Evolutionary conservation across 1,140 invertebrate genomes (phyloP).

Genomic region (Zeugodacus cucurbitae): DNA sequence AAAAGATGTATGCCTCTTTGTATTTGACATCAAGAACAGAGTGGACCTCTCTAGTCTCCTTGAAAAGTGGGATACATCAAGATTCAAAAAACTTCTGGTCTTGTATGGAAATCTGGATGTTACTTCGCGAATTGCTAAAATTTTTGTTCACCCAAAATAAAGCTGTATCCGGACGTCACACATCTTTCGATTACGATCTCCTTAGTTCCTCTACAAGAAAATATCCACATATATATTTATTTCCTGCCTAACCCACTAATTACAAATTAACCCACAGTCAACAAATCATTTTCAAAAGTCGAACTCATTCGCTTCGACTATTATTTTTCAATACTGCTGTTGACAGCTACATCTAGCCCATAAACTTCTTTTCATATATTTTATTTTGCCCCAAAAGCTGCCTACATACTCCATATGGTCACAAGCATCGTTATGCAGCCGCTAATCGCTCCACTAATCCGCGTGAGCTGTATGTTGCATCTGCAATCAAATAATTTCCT

Average conservation of each 20-base stretch:
- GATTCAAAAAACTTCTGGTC: no score
- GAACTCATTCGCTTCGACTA: background rate
- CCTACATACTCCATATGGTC: background rate
- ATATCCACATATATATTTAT: background rate
- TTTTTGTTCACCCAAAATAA: no score
- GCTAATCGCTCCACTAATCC: slow-evolving; percentile 34
- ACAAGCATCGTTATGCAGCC: background rate
- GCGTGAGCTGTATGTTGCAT: slow-evolving; percentile 24
- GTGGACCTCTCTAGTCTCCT: no score
- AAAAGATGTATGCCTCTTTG: no score
- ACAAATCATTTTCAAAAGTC: background rate
- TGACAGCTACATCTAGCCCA: slow-evolving; percentile 27
- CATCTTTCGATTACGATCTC: no score
- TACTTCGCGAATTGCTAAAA: no score
- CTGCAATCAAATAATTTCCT: slow-evolving; percentile 14
- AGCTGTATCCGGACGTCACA: no score
- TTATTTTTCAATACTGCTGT: background rate
- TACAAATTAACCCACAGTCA: background rate
- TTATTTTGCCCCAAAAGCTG: background rate
- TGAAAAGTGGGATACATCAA: no score
- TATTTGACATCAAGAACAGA: no score
- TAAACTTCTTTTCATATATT: background rate
- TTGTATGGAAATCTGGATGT: no score
- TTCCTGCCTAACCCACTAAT: background rate
- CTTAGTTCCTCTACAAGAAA: no score